A percentile compares a stretch with the other conserved stretches of the same genome.
phyloP scores from a whole-genome alignment of 2,113 vertebrate species.

The Alectura lathami region DNA sequence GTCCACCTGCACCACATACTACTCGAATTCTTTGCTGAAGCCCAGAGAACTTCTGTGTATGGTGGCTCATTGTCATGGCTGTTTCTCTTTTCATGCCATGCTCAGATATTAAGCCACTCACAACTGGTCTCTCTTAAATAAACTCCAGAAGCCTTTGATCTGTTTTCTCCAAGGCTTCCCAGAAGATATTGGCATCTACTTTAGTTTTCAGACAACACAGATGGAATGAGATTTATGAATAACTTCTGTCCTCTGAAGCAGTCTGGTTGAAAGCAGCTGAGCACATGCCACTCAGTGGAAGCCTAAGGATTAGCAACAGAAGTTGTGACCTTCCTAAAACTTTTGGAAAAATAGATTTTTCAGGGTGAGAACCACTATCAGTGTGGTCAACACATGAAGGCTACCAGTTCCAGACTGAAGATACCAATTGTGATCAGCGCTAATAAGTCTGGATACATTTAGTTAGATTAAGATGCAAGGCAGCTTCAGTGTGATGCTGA shows the following conservation, averaged over 20 bases:
- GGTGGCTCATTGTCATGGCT: not conserved
- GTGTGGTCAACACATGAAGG: not conserved
- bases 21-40: conserved; percentile 34
- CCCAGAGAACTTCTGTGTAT: not conserved
- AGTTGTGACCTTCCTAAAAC: not conserved
- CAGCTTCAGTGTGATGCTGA: not conserved
- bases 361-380: not conserved
- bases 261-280: conserved; percentile 37
- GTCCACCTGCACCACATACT: conserved; percentile 21
- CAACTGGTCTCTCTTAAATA: conserved; percentile 66
- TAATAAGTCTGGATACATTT: not conserved
- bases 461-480: not conserved
- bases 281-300: not conserved
- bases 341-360: not conserved
- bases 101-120: conserved; percentile 49
- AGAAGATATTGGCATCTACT: conserved; percentile 49
- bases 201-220: conserved; percentile 32
- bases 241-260: conserved; percentile 47
- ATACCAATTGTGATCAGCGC: not conserved
- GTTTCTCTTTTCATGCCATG: conserved; percentile 46
- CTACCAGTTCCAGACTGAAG: not conserved
- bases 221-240: conserved; percentile 56
- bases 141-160: conserved; percentile 55
- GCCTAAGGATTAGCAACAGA: not conserved
- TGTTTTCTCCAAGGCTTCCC: conserved; percentile 33